Base-by-base conservation (phyloP, 2,797 vertebrate genomes). In the Melanotaenia maccullochi region DNA sequence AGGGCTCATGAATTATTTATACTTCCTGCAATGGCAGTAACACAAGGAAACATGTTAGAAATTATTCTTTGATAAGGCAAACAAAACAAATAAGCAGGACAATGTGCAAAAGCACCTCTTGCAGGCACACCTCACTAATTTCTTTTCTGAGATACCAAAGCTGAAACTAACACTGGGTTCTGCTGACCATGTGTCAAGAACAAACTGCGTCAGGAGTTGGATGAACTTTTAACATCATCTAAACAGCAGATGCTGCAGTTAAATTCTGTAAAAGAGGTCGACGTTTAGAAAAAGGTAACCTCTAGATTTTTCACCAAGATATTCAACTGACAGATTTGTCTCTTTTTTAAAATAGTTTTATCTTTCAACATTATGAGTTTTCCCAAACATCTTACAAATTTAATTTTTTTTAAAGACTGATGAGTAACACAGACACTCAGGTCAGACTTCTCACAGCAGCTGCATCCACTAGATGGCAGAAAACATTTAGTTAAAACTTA, bases 1-100 rank as follows among this genome's bases (percentile, higher is more conserved):
- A 57, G 56, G 3, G 6, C 33, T 60, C 65, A 79, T 88, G 61
- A 55, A 85, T 84, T 76, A 88, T 85, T 87, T 74, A 90, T 56
- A 71, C 65, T 81, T 79, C 82, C 76, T 70, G 64, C 13, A 33
- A 12, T 28, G 28, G 52, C 44, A 76, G 18, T 79, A 83, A 71
- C 70, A 68, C 0, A 11, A 59, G 32, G 69, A 33, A 66, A 54
- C 20, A 14, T 56, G 60, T 73, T 38, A 79, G 20, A 60, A 66
- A 66, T 62, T 24, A 40, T 54, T 63, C 3, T 24, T 47, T 59
- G 44, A 63, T 35, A 9, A 32, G 1, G 0, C 14, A 42, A n/a
- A 56, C 52, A 32, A 56, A 42, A 56, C 55, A 3, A 9, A 42
- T 32, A 56, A 56, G 22, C 51, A 40, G 8, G 0, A 30, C 8